Conservation (phyloP, 2,888 invertebrate species). For the Smittia aterrima region DNA sequence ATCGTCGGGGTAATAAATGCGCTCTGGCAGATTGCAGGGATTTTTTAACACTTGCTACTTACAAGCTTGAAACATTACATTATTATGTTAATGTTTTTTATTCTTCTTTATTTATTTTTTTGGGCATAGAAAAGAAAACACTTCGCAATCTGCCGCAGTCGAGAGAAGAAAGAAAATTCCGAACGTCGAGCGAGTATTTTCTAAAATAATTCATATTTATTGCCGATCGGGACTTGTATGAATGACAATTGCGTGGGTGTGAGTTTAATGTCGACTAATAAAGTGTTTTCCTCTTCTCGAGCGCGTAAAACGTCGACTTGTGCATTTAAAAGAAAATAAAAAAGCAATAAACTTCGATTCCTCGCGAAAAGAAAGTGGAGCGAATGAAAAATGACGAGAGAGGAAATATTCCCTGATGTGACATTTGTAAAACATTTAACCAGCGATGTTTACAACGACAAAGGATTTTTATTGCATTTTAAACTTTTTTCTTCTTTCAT, state of each 20-base stretch:
- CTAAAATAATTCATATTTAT: slow-evolving; percentile 38
- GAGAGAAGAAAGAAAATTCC: not conserved
- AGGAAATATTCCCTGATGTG: slow-evolving; percentile 21
- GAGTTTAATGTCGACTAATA: slow-evolving; percentile 26
- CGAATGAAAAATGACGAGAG: not conserved
- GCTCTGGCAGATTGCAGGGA: slow-evolving; percentile 38
- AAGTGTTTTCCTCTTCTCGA: slow-evolving; percentile 12
- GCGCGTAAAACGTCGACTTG: not conserved
- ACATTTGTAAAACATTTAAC: slow-evolving; percentile 25
- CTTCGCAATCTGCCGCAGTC: slow-evolving; percentile 23
- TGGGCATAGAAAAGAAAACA: not conserved
- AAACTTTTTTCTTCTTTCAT: slow-evolving; percentile 22
- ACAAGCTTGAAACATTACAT: slow-evolving; percentile 38
- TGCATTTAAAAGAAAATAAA: slow-evolving; percentile 13
- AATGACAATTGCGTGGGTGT: not conserved
- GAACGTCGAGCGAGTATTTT: not conserved
- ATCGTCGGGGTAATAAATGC: slow-evolving; percentile 31
- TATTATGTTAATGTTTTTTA: slow-evolving; percentile 35
- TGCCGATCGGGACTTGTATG: not conserved
- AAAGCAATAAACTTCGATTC: slow-evolving; percentile 37
- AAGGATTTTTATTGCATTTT: slow-evolving; percentile 36
- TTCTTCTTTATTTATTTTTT: not conserved
- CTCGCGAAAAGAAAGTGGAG: slow-evolving; percentile 25
- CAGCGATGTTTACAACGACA: slow-evolving; percentile 6
- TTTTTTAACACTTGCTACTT: slow-evolving; percentile 41